phyloP scores from a whole-genome alignment of 1,140 invertebrate species.

The Brachionus plicatilis region DNA sequence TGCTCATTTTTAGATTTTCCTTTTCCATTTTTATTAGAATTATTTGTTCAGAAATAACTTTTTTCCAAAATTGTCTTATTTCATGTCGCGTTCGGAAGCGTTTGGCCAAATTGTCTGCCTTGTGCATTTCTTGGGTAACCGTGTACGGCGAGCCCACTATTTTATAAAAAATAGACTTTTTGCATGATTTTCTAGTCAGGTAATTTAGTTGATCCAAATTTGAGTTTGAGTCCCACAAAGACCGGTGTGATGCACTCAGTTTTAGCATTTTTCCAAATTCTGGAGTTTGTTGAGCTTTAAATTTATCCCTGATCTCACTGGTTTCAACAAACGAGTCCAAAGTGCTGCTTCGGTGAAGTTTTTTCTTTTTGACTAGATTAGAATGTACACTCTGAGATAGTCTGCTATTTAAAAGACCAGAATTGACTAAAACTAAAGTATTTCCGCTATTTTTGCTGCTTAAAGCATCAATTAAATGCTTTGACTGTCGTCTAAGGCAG shows the following conservation, averaged over 20 bases:
- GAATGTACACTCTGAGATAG: background rate
- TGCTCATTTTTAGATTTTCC: slow-evolving; percentile 33
- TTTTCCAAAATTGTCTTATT: slow-evolving; percentile 38
- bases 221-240: background rate
- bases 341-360: background rate
- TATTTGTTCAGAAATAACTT: slow-evolving; percentile 22
- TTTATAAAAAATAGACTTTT: background rate
- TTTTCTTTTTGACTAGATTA: background rate
- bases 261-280: background rate
- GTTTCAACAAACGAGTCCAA: background rate
- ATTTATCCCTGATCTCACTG: background rate
- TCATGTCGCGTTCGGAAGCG: background rate
- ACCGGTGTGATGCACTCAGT: background rate
- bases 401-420: background rate
- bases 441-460: background rate
- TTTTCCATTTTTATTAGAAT: slow-evolving; percentile 35
- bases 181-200: background rate
- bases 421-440: background rate
- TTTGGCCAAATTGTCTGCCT: background rate
- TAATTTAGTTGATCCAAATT: background rate
- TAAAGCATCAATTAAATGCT: background rate
- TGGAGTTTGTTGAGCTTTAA: background rate
- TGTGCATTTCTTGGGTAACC: background rate
- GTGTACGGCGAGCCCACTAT: slow-evolving; percentile 10
- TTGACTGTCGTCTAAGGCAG: background rate